These are phyloP conservation scores for Micrasema longulum DNA, from an alignment of 1,140 invertebrate species.

Conservation along the genomic window DNA sequence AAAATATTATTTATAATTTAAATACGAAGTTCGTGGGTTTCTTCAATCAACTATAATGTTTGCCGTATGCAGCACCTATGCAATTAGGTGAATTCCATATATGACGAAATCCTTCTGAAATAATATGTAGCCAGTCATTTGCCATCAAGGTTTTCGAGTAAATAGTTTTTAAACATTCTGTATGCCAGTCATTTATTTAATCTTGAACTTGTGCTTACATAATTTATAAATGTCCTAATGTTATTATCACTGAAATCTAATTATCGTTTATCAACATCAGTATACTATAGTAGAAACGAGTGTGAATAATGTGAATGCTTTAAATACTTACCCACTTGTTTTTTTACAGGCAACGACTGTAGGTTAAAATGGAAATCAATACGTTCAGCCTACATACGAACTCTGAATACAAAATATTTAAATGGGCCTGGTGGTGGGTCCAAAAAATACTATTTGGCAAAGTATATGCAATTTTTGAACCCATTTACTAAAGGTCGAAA, in stretches of 20 bases:
- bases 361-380: constrained; percentile 7
- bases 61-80: background rate
- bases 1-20: background rate
- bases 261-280: too few relatives aligned
- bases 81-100: background rate
- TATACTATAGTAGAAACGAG: too few relatives aligned
- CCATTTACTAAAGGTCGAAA: background rate
- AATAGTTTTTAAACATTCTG: background rate
- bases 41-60: background rate
- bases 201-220: too few relatives aligned
- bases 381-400: constrained; percentile 5
- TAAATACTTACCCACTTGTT: too few relatives aligned
- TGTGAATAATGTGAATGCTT: too few relatives aligned
- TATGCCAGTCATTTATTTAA: too few relatives aligned
- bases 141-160: background rate
- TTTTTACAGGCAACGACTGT: constrained; percentile 12
- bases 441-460: constrained; percentile 1
- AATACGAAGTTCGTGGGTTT: background rate
- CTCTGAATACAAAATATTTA: background rate
- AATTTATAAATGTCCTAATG: too few relatives aligned
- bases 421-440: background rate
- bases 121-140: constrained; percentile 2
- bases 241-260: too few relatives aligned
- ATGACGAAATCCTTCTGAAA: background rate
- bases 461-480: background rate